Percentiles rank a stretch among this genome's conserved stretches.
Conservation (phyloP, 2,113 vertebrate species). For the Arenaria interpres region DNA sequence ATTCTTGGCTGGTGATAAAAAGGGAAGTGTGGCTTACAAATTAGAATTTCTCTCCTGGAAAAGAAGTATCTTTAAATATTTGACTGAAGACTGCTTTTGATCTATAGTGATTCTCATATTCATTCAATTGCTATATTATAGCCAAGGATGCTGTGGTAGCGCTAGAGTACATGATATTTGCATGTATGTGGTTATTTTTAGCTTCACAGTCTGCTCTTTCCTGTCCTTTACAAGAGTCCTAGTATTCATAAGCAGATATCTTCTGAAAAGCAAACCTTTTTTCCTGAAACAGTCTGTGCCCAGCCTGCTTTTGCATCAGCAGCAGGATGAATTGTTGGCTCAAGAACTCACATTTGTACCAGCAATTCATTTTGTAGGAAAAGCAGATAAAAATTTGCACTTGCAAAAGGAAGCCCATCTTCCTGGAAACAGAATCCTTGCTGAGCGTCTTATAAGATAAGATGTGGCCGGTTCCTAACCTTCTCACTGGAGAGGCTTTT, state of each 20-base stretch:
- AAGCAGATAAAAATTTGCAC: constrained; percentile 23
- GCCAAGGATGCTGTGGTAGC: neutral
- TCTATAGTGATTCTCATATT: neutral
- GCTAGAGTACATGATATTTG: neutral
- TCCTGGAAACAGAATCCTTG: neutral
- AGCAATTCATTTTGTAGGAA: constrained; percentile 34
- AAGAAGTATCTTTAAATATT: neutral
- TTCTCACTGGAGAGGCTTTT: constrained; percentile 31
- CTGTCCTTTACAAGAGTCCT: constrained; percentile 7
- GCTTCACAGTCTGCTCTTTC: constrained; percentile 8
- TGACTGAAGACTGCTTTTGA: neutral
- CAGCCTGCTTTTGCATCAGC: neutral
- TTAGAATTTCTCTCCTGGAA: neutral
- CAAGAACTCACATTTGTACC: neutral
- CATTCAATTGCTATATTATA: neutral
- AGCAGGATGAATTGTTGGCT: constrained; percentile 19
- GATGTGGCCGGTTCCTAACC: neutral
- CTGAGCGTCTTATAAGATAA: constrained; percentile 33
- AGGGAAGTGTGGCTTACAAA: neutral
- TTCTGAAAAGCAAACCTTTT: neutral
- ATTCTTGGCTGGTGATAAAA: neutral
- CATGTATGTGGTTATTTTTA: constrained; percentile 37
- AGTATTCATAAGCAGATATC: constrained; percentile 3
- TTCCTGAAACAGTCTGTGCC: neutral
- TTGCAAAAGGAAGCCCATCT: neutral